Conservation (phyloP, 2,888 invertebrate genomes). For the Dolichopus griseipennis region DNA sequence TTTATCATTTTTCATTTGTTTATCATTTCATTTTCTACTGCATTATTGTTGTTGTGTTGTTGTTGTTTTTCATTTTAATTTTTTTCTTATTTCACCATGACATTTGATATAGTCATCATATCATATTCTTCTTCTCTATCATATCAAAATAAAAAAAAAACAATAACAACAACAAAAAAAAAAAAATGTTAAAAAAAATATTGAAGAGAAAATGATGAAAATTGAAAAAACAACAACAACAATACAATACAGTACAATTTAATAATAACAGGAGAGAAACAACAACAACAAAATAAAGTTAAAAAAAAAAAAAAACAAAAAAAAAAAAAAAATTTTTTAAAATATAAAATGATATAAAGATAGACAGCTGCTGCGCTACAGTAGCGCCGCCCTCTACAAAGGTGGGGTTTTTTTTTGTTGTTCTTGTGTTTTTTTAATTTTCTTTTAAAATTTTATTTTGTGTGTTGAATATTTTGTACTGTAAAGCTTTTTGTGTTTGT, state of each 20-base stretch:
- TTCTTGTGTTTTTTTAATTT: not conserved
- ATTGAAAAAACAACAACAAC: not conserved
- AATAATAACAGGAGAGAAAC: not conserved
- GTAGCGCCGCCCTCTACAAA: constrained; percentile 20
- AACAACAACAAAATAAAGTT: no score
- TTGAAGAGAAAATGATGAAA: not conserved
- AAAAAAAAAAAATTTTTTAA: no score
- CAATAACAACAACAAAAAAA: no score
- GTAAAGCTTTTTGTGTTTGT: not conserved
- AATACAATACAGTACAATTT: not conserved
- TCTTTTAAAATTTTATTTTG: not conserved
- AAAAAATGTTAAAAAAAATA: not conserved
- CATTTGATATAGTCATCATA: constrained; percentile 3
- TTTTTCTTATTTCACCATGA: not conserved
- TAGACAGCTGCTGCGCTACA: constrained; percentile 21
- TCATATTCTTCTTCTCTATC: not conserved
- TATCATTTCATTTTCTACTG: not conserved
- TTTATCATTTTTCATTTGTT: not conserved
- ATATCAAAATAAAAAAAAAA: not conserved
- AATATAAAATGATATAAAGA: constrained; percentile 1
- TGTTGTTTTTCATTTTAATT: not conserved
- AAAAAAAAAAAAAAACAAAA: no score
- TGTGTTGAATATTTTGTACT: no score
- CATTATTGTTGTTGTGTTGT: not conserved
- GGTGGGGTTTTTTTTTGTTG: constrained; percentile 18